These are phyloP conservation scores for Cryptophagus acutangulus DNA, from an alignment of 2,888 invertebrate species.

Conservation along the genomic window DNA sequence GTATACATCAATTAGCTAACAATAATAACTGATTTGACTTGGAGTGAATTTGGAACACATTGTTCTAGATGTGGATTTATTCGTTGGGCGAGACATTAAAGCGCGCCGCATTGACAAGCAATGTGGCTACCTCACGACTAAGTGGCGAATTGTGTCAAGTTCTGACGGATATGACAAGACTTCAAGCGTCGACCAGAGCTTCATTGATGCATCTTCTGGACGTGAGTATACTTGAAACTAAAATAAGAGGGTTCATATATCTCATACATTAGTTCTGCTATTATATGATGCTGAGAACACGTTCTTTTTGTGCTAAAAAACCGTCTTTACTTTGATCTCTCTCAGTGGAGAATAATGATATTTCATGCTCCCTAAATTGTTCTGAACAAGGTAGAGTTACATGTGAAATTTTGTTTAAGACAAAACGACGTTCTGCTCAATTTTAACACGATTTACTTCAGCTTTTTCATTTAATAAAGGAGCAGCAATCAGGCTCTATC, in stretches of 20 bases:
- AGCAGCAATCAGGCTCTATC: too few relatives aligned
- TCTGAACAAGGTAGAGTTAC: too few relatives aligned
- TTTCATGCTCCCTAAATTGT: too few relatives aligned
- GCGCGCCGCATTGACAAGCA: slow-evolving; percentile 49
- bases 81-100: slow-evolving; percentile 55
- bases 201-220: slow-evolving; percentile 59
- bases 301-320: not conserved
- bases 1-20: too few relatives aligned
- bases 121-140: slow-evolving; percentile 48
- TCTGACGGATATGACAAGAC: slow-evolving; percentile 54
- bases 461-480: too few relatives aligned
- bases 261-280: not conserved
- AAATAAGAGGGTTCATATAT: slow-evolving; percentile 1
- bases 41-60: too few relatives aligned
- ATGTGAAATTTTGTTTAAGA: too few relatives aligned
- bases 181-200: slow-evolving; percentile 52
- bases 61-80: slow-evolving; percentile 59
- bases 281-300: not conserved
- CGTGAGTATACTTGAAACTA: slow-evolving; percentile 46
- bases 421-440: too few relatives aligned
- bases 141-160: slow-evolving; percentile 52
- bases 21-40: too few relatives aligned
- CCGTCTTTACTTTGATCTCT: slow-evolving; percentile 1
- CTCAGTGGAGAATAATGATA: too few relatives aligned
- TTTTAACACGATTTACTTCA: too few relatives aligned